A percentile compares a stretch with the other conserved stretches of the same genome.
Evolutionary conservation across 2,113 vertebrate genomes (phyloP).

Genomic region (Symphodus melops): DNA sequence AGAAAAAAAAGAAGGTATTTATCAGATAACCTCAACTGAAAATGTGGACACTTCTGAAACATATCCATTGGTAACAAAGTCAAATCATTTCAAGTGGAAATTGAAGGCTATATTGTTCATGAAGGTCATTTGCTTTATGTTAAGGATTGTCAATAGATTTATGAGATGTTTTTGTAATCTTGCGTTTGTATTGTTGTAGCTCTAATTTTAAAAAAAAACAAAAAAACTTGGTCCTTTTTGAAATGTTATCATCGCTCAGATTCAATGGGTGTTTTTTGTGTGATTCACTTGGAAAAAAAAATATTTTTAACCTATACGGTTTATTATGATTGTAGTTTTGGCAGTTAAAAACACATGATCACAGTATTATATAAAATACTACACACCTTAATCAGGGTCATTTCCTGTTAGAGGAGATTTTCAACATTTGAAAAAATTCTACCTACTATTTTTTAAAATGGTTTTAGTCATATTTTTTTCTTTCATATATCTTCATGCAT

Average conservation of each 20-base stretch:
- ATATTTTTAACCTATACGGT: neutral
- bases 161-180: neutral
- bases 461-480: constrained; percentile 8
- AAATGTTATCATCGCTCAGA: constrained; percentile 1
- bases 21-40: neutral
- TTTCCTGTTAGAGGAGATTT: neutral
- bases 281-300: neutral
- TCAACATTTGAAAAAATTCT: neutral
- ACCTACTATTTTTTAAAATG: neutral
- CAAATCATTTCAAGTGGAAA: too few species aligned
- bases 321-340: neutral
- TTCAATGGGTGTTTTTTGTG: constrained; percentile 10
- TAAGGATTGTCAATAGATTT: neutral
- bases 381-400: neutral
- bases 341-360: neutral
- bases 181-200: neutral
- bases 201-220: neutral
- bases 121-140: too few species aligned
- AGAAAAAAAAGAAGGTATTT: neutral
- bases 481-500: neutral
- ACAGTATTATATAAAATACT: neutral
- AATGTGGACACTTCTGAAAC: neutral
- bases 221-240: neutral
- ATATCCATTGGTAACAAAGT: neutral
- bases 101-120: too few species aligned